Base-by-base conservation (phyloP, 2,797 vertebrate species). In the Phoxinus dragarum region DNA sequence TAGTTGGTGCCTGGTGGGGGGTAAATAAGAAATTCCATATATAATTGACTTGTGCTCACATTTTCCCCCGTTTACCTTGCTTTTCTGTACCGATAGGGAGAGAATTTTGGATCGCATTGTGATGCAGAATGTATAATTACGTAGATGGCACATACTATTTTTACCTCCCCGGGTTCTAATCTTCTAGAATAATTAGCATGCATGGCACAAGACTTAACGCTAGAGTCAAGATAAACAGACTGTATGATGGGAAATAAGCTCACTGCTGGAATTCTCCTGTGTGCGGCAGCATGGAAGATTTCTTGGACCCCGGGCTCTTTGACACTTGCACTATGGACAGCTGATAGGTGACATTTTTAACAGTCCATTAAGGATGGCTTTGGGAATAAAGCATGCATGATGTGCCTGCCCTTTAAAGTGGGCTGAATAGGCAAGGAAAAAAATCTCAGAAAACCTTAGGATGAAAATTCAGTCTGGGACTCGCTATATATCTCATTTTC, bases 341-440 rank as follows among this genome's bases (percentile, higher is more conserved):
- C 83, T 79, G 82, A 87, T 84, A 77, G 87, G 59, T 86, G 86
- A 89, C 74, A 52, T 84, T 89, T 87, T 85, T 85, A 86, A 86
- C 87, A 85, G 86, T 85, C 59, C 79, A 82, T 87, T 87, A 88
- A 87, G 40, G 21, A 64, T 38, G 61, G 23, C 77, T 76, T 71
- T 34, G 56, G 40, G 84, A 82, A 80, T 84, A 84, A 88, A 82
- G 85, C 82, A 78, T 79, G 81, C 74, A 83, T 59, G 81, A 82
- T 40, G 14, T 49, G 27, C 9, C 52, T 82, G 49, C 64, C 34
- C 49, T 71, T 59, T 69, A 69, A 56, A 42, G 38, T 17, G 38
- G 16, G n/a, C 11, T 42, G 74, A 67, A 84, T 68, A 49, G 75
- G 66, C 49, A 34, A 69, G 67, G 14, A n/a, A 56, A 21, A 40